Percentiles rank a stretch among this genome's conserved stretches.
Evolutionary conservation across 2,113 vertebrate genomes (phyloP).

Genomic region (Semicossyphus pulcher): DNA sequence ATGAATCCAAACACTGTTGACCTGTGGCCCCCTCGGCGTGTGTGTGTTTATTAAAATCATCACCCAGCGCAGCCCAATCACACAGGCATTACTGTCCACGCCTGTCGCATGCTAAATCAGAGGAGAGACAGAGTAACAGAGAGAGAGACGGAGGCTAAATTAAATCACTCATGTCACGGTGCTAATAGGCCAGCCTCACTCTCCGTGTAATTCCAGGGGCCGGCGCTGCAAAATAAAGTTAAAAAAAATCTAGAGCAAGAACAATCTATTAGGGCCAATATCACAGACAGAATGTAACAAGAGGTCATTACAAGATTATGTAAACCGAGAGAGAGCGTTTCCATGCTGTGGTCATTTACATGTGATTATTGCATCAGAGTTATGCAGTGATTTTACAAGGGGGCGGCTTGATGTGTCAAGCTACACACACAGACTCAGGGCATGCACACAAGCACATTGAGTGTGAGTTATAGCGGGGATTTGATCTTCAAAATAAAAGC

Average conservation of each 20-base stretch:
- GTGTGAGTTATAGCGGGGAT: neutral
- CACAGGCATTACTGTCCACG: constrained; percentile 77
- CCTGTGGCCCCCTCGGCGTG: constrained; percentile 57
- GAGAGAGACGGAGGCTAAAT: constrained; percentile 67
- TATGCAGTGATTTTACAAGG: constrained; percentile 71
- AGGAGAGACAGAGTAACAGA: constrained; percentile 37
- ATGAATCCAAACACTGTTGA: constrained; percentile 80
- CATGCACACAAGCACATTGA: neutral
- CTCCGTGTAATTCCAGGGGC: constrained; percentile 77
- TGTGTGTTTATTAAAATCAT: constrained; percentile 82
- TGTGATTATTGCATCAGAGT: constrained; percentile 79
- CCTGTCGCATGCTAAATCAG: constrained; percentile 81
- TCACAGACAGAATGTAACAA: constrained; percentile 80
- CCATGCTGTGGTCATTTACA: constrained; percentile 78
- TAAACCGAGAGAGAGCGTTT: constrained; percentile 78
- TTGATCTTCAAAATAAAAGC: constrained; percentile 36
- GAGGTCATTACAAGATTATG: constrained; percentile 84
- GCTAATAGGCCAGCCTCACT: constrained; percentile 82
- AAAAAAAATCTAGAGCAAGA: constrained; percentile 59
- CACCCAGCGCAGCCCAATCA: constrained; percentile 70
- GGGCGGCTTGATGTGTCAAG: neutral
- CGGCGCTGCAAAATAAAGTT: constrained; percentile 44
- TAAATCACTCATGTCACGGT: constrained; percentile 84
- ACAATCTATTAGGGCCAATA: constrained; percentile 83
- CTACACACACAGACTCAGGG: constrained; percentile 1